Evolutionary conservation across 2,113 vertebrate species (phyloP).

Genomic region (Daboia siamensis): DNA sequence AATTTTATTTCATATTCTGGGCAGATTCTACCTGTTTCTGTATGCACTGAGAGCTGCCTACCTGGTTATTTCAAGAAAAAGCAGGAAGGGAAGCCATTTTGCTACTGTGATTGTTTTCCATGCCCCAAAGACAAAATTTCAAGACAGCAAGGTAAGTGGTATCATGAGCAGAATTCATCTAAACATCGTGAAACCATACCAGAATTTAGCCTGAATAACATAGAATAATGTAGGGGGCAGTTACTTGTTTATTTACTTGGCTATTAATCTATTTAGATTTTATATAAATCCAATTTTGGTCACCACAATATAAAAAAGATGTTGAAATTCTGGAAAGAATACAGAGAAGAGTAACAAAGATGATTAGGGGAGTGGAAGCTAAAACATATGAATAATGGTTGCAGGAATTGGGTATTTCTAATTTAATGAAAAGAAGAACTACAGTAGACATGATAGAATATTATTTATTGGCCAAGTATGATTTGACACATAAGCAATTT

Average conservation of each 20-base stretch:
- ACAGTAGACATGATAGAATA: no score
- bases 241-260: background rate
- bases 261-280: no score
- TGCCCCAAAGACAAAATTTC: background rate
- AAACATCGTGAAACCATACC: background rate
- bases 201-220: background rate
- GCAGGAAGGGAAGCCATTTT: background rate
- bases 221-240: background rate
- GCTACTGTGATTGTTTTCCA: background rate
- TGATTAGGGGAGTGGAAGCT: no score
- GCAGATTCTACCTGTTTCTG: background rate
- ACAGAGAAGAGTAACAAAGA: no score
- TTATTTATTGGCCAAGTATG: no score
- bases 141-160: background rate
- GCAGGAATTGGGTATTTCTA: no score
- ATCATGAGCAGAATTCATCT: background rate
- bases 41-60: background rate
- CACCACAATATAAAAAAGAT: no score
- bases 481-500: no score
- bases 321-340: no score
- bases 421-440: no score
- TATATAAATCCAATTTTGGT: no score
- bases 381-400: no score
- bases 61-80: background rate
- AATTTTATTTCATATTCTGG: background rate